Base-by-base conservation (phyloP, 2,888 invertebrate species). In the Pocota personata region DNA sequence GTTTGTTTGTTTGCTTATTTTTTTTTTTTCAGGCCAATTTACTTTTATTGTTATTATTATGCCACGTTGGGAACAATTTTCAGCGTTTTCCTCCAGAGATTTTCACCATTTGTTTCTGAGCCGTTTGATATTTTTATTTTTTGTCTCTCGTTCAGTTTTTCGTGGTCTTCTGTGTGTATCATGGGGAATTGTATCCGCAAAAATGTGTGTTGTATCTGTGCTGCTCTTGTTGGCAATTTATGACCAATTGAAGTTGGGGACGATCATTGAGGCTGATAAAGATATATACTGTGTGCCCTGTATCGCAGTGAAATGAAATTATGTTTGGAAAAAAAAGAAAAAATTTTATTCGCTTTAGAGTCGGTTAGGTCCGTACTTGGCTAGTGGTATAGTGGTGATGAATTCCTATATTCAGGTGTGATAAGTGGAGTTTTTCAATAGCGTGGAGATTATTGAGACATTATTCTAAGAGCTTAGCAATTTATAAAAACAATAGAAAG, bases 61-160 rank as follows among this genome's bases (percentile, higher is more conserved):
- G 76, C 79, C 83, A 87, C 87, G 79, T 83, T 87, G 83, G 87
- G 87, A 87, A 80, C 77, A 87, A 88, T 87, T 87, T 82, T 76
- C 87, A 76, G 76, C 58, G 80, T 76, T 86, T 86, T 77, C 72
- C 86, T 84, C 86, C 35, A 77, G 86, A 86, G 86, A 82, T 86
- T 86, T 86, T 66, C 71, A 58, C 19, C 64, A 71, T 58, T 69
- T 35, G 35, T 79, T 30, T 72, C 27, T 46, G 8, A 66, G 80
- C 52, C 55, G 46, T 62, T 52, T 58, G 58, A 12, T 55, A 16
- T 19, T 46, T 35, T 64, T 35, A 35, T 32, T 52, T 75, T 37
- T 62, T 30, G 3, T 62, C n/a, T 40, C 35, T 37, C 27, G 19
- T 4, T 52, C 37, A 67, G 52, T 73, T 67, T 66, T 77, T 71